Percentiles rank a stretch among this genome's conserved stretches.
phyloP scores from a whole-genome alignment of 2,888 invertebrate species.

The Acanthococcus lagerstroemiae region DNA sequence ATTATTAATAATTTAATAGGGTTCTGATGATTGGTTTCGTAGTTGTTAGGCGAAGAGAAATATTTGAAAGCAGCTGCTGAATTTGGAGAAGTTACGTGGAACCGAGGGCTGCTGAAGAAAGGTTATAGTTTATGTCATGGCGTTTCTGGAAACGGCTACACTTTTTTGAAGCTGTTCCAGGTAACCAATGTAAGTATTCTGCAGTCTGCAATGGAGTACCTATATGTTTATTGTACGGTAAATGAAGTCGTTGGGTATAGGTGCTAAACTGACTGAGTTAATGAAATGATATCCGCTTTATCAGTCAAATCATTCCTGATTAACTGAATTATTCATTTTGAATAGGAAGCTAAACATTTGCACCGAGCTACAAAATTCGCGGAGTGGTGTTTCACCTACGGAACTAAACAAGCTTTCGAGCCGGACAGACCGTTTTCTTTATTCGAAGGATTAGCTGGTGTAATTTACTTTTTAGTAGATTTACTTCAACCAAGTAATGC shows the following conservation, averaged over 20 bases:
- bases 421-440: conserved; percentile 74
- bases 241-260: too few relatives aligned
- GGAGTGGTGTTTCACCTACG: conserved; percentile 68
- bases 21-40: conserved; percentile 16
- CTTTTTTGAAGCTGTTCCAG: conserved; percentile 67
- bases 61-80: conserved; percentile 59
- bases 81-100: conserved; percentile 71
- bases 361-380: conserved; percentile 69
- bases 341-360: conserved; percentile 56
- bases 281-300: neutral
- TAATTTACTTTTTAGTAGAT: conserved; percentile 64
- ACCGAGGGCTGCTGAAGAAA: conserved; percentile 66
- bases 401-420: conserved; percentile 48
- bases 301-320: conserved; percentile 13
- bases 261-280: neutral
- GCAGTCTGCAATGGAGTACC: neutral
- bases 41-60: conserved; percentile 58
- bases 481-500: conserved; percentile 53
- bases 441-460: conserved; percentile 73
- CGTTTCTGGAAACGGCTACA: conserved; percentile 75
- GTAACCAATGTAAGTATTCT: conserved; percentile 53
- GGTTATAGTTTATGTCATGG: conserved; percentile 86
- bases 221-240: neutral
- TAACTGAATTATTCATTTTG: conserved; percentile 34
- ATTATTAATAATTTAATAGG: conserved; percentile 25